phyloP scores from a whole-genome alignment of 1,140 invertebrate species.

The Papilio helenus region DNA sequence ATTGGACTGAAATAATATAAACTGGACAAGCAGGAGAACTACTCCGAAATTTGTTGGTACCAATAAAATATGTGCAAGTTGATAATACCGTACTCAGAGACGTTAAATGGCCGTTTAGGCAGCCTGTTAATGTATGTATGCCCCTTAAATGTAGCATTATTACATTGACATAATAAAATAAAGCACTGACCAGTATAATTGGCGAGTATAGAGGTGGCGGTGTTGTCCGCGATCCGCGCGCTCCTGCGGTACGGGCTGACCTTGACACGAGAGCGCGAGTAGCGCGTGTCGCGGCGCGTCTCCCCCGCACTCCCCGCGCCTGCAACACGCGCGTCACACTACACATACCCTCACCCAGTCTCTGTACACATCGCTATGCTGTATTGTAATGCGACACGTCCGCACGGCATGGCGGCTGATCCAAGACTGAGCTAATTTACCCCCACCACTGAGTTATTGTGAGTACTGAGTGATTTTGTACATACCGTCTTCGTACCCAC shows the following conservation, averaged over 20 bases:
- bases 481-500: background rate
- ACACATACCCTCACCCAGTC: conserved; percentile 49
- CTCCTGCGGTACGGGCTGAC: conserved; percentile 78
- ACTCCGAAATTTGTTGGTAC: no score
- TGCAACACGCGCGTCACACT: conserved; percentile 54
- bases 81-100: no score
- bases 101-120: no score
- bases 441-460: background rate
- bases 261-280: conserved; percentile 76
- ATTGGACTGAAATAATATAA: no score
- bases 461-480: background rate
- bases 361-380: background rate
- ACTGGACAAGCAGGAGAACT: no score
- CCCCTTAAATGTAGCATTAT: no score
- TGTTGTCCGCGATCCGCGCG: conserved; percentile 61
- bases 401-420: background rate
- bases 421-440: background rate
- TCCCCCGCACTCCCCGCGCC: conserved; percentile 54
- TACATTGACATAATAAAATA: no score
- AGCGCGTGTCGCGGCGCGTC: conserved; percentile 69
- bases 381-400: background rate
- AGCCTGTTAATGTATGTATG: no score
- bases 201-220: conserved; percentile 66
- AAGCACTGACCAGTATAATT: conserved; percentile 72
- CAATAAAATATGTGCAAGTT: no score